Base-by-base conservation (phyloP, 2,113 vertebrate genomes). In the Tricholaema leucomelas region DNA sequence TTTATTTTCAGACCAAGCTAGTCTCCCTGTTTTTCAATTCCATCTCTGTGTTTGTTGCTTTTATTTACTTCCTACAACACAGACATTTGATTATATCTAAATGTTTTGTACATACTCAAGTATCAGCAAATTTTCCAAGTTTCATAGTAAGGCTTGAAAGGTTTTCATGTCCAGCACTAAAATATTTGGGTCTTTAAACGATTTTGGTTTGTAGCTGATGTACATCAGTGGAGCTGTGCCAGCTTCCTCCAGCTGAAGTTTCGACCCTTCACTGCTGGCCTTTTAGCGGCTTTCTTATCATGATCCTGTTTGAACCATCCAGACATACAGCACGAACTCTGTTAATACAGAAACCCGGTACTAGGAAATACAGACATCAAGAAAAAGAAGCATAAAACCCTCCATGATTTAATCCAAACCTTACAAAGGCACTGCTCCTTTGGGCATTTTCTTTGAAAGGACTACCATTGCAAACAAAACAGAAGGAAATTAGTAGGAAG, bases 401-500 rank as follows among this genome's bases (percentile, higher is more conserved):
- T 89, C 87, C 12, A 1, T 96, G 93, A 92, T 93, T 96, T 92
- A 96, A 93, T 96, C 96, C 81, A 54, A 95, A 93, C 85, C 93
- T 93, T 89, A 96, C 95, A 96, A 96, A 96, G 92, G 38, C 89
- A 65, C 91, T 95, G 91, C 92, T 95, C 96, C 96, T 96, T 96
- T 95, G 85, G 89, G 65, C 48, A 72, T 69, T 95, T 94, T 87
- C 96, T 96, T 93, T 91, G 92, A 96, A 95, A 91, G 90, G 89
- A 71, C 93, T 70, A 94, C 78, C 83, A 93, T 95, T 97, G 94
- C 88, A 94, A 95, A 94, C 70, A 91, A 92, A 92, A 91, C 92
- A 96, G 93, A 96, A 69, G 88, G 85, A 96, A 95, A 96, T 94
- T 89, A 92, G 93, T 94, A 96, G 95, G 90, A 95, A 96, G 87